Conservation (phyloP, 2,888 invertebrate species). For the Mactromeris polynyma region DNA sequence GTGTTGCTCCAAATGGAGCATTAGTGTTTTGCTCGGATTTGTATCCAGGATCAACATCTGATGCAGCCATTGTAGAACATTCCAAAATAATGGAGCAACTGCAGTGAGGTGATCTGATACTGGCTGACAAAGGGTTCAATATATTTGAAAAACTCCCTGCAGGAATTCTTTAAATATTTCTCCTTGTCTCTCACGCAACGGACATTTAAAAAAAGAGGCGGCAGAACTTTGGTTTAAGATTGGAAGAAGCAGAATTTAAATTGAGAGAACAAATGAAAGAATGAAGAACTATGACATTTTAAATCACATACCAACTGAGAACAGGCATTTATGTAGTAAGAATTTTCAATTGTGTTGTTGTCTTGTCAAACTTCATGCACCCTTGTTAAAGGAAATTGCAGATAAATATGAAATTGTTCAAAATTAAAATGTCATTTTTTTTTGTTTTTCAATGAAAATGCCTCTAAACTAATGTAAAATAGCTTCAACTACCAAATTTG, state of each 20-base stretch:
- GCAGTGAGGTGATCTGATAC: neutral
- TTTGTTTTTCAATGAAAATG: no score
- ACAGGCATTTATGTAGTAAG: no score
- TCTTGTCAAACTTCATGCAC: no score
- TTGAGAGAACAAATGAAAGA: slow-evolving; percentile 30
- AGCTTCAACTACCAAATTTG: no score
- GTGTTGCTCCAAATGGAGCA: slow-evolving; percentile 41
- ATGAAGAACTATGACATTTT: slow-evolving; percentile 22
- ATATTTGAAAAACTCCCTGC: slow-evolving; percentile 27
- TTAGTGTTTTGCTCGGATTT: slow-evolving; percentile 12
- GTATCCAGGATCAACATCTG: neutral
- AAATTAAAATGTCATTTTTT: no score
- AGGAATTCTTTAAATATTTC: slow-evolving; percentile 38
- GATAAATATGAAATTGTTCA: no score
- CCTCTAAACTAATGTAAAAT: no score
- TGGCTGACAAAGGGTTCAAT: slow-evolving; percentile 40
- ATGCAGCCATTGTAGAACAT: neutral
- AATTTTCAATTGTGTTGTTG: no score
- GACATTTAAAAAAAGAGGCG: slow-evolving; percentile 39
- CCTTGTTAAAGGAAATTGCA: no score
- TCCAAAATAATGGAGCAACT: slow-evolving; percentile 1
- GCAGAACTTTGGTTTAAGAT: slow-evolving; percentile 45
- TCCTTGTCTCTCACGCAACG: slow-evolving; percentile 41
- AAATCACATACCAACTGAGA: no score
- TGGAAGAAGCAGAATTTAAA: slow-evolving; percentile 28